Evolutionary conservation across 2,113 vertebrate species (phyloP).

Genomic region (Gnathonemus echidnorhynchus): DNA sequence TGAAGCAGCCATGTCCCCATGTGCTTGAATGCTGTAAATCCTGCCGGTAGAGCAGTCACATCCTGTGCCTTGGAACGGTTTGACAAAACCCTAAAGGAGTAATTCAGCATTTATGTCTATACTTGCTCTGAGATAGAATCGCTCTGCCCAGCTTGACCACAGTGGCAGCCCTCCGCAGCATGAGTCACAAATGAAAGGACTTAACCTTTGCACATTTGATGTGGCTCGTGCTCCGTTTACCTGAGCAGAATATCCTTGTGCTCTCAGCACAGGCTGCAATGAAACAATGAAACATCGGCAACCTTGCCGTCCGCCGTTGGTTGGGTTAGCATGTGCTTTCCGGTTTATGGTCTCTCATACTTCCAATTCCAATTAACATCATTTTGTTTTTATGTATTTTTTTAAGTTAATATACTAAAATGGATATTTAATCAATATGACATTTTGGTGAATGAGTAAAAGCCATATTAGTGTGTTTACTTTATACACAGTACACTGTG

Average conservation of each 20-base stretch:
- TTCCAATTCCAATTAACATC: not conserved
- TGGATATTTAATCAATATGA: not conserved
- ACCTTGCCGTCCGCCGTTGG: not conserved
- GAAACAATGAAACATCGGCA: not conserved
- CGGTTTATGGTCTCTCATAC: not conserved
- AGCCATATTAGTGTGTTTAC: not conserved
- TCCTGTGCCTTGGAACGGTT: not conserved
- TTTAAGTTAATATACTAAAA: not conserved
- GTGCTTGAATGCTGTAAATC: not conserved
- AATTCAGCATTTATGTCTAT: constrained; percentile 1
- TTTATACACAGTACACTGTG: not conserved
- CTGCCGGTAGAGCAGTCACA: not conserved
- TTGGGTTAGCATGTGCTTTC: not conserved
- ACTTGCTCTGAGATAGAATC: not conserved
- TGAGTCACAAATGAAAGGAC: not conserved
- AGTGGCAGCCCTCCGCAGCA: not conserved
- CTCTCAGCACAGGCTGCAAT: not conserved
- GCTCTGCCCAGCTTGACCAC: not conserved
- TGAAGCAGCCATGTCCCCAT: not conserved
- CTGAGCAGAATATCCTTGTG: not conserved
- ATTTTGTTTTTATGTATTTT: not conserved
- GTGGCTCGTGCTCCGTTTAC: not conserved
- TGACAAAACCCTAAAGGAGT: not conserved
- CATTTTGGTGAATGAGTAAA: not conserved
- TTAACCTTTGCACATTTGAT: not conserved